Evolutionary conservation across 2,888 invertebrate species (phyloP).

Genomic region (Holacanthella duospinosa): DNA sequence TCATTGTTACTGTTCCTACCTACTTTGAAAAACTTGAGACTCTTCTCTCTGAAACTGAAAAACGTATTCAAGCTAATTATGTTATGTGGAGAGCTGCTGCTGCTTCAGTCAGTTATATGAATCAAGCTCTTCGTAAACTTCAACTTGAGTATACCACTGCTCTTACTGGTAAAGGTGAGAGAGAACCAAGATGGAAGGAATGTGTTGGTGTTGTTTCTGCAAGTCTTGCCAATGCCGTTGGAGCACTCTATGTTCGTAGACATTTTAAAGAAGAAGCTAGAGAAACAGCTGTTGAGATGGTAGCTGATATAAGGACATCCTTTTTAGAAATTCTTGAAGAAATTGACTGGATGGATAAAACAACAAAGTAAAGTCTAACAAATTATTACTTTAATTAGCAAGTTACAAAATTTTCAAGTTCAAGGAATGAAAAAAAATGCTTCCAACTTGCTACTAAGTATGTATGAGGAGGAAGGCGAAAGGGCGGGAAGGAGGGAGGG

Average conservation of each 20-base stretch:
- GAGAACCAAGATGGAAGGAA: conserved; percentile 84
- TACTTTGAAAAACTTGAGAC: conserved; percentile 63
- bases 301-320: conserved; percentile 66
- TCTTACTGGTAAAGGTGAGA: conserved; percentile 69
- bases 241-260: conserved; percentile 74
- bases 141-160: conserved; percentile 71
- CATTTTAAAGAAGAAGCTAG: conserved; percentile 79
- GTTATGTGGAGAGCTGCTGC: conserved; percentile 82
- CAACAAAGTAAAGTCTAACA: conserved; percentile 49
- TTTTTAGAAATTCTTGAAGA: conserved; percentile 67
- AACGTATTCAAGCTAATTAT: conserved; percentile 70
- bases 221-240: conserved; percentile 46
- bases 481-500: too few species aligned
- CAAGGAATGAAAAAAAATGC: too few species aligned
- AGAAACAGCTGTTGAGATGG: conserved; percentile 75
- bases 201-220: conserved; percentile 54
- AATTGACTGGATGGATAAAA: conserved; percentile 85
- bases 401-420: too few species aligned
- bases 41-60: conserved; percentile 49
- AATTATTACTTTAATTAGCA: not conserved
- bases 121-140: conserved; percentile 62
- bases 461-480: too few species aligned
- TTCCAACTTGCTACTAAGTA: too few species aligned
- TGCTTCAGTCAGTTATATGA: conserved; percentile 54
- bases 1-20: conserved; percentile 74